Conservation (phyloP, 2,113 vertebrate genomes). For the Scomber colias region DNA sequence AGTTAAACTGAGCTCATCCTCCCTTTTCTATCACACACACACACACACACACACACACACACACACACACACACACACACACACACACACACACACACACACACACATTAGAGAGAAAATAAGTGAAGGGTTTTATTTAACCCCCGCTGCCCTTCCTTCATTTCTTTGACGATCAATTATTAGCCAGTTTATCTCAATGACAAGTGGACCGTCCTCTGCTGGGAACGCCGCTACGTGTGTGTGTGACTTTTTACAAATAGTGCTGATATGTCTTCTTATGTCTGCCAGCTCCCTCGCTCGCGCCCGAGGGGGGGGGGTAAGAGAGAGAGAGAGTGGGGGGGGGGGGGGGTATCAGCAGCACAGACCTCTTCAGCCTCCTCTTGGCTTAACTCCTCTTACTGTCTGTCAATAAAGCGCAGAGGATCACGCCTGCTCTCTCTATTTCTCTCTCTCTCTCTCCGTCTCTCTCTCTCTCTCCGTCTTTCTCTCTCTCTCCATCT, state of each 20-base stretch:
- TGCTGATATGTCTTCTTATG: slow-evolving; percentile 77
- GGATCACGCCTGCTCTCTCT: not conserved
- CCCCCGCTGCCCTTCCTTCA: slow-evolving; percentile 64
- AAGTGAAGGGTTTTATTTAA: slow-evolving; percentile 35
- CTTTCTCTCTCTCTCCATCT: no score
- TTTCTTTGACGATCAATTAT: slow-evolving; percentile 84
- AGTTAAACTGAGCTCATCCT: slow-evolving; percentile 7
- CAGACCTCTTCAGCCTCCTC: slow-evolving; percentile 29
- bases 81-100: not conserved
- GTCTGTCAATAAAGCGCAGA: slow-evolving; percentile 39
- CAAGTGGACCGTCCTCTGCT: slow-evolving; percentile 65
- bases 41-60: not conserved
- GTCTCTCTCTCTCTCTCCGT: no score
- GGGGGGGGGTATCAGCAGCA: slow-evolving; percentile 31
- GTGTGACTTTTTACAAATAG: slow-evolving; percentile 82
- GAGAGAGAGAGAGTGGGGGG: no score
- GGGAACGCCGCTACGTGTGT: slow-evolving; percentile 22
- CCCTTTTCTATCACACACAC: slow-evolving; percentile 12
- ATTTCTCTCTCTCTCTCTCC: no score
- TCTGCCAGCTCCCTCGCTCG: slow-evolving; percentile 22
- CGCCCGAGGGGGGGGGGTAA: no score
- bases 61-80: not conserved
- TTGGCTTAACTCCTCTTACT: slow-evolving; percentile 52
- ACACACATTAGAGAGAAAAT: not conserved
- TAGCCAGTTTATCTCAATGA: slow-evolving; percentile 75